These are phyloP conservation scores for Digitonthophagus gazella DNA, from an alignment of 2,888 invertebrate genomes.

Conservation along the genomic window DNA sequence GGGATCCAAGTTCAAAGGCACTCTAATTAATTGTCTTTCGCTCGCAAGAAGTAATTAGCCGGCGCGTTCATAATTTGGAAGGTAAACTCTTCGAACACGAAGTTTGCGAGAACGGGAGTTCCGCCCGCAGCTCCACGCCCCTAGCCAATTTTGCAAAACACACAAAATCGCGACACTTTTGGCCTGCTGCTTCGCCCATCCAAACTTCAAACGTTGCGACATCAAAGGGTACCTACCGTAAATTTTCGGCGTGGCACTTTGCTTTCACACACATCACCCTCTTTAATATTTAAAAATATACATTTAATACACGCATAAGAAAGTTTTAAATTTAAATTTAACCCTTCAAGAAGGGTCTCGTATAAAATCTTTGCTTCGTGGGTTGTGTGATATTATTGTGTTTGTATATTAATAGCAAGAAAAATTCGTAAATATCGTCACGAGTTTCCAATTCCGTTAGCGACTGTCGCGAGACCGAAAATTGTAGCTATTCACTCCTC, in stretches of 20 bases:
- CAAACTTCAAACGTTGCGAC: neutral
- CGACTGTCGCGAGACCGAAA: neutral
- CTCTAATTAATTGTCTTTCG: neutral
- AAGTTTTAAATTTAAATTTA: neutral
- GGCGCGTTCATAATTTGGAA: constrained; percentile 1
- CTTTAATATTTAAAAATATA: neutral
- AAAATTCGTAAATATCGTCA: no score
- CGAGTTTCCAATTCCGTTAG: no score
- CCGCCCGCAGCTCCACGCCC: neutral
- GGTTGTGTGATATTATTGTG: no score
- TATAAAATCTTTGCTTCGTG: no score
- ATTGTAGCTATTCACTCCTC: neutral
- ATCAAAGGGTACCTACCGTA: neutral
- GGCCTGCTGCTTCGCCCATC: neutral
- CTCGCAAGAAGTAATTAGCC: neutral
- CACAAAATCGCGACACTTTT: neutral
- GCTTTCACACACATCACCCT: neutral
- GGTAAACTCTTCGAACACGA: neutral
- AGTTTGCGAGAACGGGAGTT: neutral
- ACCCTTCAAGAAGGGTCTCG: no score
- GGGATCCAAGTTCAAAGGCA: no score
- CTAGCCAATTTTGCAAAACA: neutral
- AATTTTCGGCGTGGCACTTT: neutral
- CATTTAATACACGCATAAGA: neutral
- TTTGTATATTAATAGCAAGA: no score